Conservation (phyloP, 2,113 vertebrate species). For the Pycnonotus jocosus region DNA sequence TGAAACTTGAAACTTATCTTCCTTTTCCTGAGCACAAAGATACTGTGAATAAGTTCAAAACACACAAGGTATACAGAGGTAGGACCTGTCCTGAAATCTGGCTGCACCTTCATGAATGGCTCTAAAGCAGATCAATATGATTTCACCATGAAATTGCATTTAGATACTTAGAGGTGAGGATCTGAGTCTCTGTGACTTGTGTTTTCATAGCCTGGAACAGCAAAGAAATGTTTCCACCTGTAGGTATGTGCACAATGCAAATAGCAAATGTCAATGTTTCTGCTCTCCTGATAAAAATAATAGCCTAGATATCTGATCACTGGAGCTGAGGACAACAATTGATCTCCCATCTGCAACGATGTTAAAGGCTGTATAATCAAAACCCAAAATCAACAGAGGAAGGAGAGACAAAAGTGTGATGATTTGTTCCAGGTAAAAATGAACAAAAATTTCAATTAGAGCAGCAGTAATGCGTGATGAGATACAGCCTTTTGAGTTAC, state of each 20-base stretch:
- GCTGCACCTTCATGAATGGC: fast-evolving
- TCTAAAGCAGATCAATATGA: not conserved
- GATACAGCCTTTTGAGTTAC: not conserved
- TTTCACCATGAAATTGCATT: not conserved
- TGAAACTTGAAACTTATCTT: not conserved
- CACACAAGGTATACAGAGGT: not conserved
- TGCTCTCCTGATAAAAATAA: not conserved
- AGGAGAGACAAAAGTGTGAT: not conserved
- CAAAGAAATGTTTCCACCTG: not conserved
- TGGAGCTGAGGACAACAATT: not conserved
- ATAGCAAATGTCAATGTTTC: not conserved
- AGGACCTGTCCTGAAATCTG: not conserved
- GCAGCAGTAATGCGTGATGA: not conserved
- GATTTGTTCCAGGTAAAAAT: not conserved
- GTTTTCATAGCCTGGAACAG: not conserved
- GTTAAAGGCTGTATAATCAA: not conserved
- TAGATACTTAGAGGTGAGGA: not conserved
- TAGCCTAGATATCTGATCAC: not conserved
- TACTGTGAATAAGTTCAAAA: not conserved
- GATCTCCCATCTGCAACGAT: not conserved
- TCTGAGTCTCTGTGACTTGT: not conserved
- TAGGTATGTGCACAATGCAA: not conserved
- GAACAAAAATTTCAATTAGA: not conserved
- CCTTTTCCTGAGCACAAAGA: not conserved
- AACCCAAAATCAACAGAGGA: not conserved